Evolutionary conservation across 2,888 invertebrate genomes (phyloP), one percentile per base, ranked within the genome.

Genomic region (Erebia epiphron): DNA sequence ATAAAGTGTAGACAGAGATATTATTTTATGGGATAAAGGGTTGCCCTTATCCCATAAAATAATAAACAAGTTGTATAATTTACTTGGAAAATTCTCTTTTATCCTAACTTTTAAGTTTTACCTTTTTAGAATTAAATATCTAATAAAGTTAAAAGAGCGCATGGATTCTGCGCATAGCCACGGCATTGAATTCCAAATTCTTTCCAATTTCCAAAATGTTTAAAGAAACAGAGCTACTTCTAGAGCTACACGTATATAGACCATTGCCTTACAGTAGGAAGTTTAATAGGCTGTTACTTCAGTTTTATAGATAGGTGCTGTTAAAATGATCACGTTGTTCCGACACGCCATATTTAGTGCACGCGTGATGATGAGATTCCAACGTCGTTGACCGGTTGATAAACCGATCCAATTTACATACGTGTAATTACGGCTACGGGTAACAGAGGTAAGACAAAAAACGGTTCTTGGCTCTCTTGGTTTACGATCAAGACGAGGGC

Each of bases 401-500:
- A 87, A 87, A 90, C 83, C 83, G 86, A 84, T 86, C 86, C 87
- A 88, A 89, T 91, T 91, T 90, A 90, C 86, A 89, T 90, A 83
- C 78, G 79, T 78, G 83, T 89, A 90, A 91, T 91, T 89, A 90
- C 86, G 79, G 81, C 79, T 50, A 90, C 86, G 79, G 81, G 79
- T 67, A 67, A 81, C 78, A 82, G 79, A 82, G 77, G 75, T 77
- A 69, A 76, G 77, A 80, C 79, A 80, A 82, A 79, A 77, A 78
- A 75, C 50, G 9, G 67, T 74, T 63, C 71, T 70, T 67, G 65
- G 62, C 71, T 74, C 63, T 67, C 68, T 72, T 74, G 79, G 16
- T 67, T 46, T 10, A 83, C 84, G 83, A 82, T 82, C 82, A 43
- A 41, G 56, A 52, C 62, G 68, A 43, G 52, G 21, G 64, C 70